These are phyloP conservation scores for Smutsia temminckii DNA, from an alignment of 2,797 vertebrate genomes.

Conservation along the genomic window DNA sequence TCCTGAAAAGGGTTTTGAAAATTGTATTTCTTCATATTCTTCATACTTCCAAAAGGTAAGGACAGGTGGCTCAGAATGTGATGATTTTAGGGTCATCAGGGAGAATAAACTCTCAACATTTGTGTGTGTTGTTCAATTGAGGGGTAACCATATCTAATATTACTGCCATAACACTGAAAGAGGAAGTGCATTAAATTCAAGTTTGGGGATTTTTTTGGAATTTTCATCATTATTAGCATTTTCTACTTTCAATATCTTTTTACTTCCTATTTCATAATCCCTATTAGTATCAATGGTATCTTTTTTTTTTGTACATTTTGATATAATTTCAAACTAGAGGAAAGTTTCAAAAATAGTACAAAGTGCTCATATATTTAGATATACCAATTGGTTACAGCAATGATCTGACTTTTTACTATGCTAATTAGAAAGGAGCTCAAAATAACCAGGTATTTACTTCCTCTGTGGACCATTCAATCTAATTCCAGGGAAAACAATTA, in stretches of 20 bases:
- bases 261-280: background rate
- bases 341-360: background rate
- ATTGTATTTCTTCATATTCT: background rate
- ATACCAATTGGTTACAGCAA: background rate
- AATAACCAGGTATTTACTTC: background rate
- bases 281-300: background rate
- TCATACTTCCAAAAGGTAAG: background rate
- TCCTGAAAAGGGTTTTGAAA: background rate
- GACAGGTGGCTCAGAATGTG: background rate
- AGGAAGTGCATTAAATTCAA: background rate
- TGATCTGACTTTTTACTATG: background rate
- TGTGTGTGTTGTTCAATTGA: background rate
- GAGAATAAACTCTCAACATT: background rate
- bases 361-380: background rate
- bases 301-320: constrained; percentile 15
- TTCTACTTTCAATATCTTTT: background rate
- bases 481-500: background rate
- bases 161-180: background rate
- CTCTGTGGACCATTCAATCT: background rate
- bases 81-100: background rate
- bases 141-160: background rate
- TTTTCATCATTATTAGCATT: constrained; percentile 27
- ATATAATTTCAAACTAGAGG: background rate
- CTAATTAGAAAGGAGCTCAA: background rate
- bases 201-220: background rate